phyloP scores from a whole-genome alignment of 2,888 invertebrate species.

The Epinotia bilunana region DNA sequence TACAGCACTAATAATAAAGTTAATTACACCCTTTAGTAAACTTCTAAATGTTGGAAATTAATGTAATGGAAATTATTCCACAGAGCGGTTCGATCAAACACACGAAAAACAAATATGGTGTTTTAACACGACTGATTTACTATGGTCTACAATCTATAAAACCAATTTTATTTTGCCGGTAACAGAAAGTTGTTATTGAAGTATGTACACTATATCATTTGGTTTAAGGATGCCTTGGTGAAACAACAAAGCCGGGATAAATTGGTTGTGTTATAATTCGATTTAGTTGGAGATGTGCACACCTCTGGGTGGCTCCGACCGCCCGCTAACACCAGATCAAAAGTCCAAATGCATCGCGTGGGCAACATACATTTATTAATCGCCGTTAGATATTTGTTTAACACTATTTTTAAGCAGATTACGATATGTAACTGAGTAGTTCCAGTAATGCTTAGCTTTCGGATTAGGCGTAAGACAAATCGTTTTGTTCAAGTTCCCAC shows the following conservation, averaged over 20 bases:
- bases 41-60: constrained; percentile 1
- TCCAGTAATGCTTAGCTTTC: constrained; percentile 38
- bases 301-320: constrained; percentile 80
- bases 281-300: constrained; percentile 77
- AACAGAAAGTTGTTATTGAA: constrained; percentile 45
- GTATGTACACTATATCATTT: constrained; percentile 53
- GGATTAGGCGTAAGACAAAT: constrained; percentile 45
- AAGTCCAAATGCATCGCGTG: constrained; percentile 73
- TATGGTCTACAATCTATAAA: constrained; percentile 60
- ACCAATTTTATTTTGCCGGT: constrained; percentile 50
- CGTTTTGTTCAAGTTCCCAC: constrained; percentile 38
- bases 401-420: constrained; percentile 69
- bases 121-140: constrained; percentile 67
- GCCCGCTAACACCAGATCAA: constrained; percentile 76
- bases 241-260: constrained; percentile 43
- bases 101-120: constrained; percentile 65
- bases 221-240: constrained; percentile 46
- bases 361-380: constrained; percentile 76
- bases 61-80: constrained; percentile 32
- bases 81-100: constrained; percentile 64
- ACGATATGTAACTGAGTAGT: constrained; percentile 64
- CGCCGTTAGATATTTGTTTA: constrained; percentile 72
- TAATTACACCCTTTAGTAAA: neutral
- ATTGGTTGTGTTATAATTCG: constrained; percentile 70
- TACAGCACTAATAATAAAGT: neutral